These are phyloP conservation scores for Halcyon smyrnensis DNA, from an alignment of 2,797 vertebrate species.

Conservation along the genomic window DNA sequence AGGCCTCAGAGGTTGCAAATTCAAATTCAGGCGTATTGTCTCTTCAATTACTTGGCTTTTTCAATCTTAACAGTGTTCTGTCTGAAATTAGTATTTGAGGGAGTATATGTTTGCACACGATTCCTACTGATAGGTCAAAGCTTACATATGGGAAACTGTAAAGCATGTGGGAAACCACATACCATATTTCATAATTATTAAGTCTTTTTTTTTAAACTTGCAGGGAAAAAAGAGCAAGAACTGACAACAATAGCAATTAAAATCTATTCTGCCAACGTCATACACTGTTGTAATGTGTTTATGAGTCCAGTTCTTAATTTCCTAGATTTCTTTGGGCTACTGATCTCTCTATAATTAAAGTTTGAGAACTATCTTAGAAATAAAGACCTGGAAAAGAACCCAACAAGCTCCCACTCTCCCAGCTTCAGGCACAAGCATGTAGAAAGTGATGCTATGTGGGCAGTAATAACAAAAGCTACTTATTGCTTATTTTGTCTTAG, in stretches of 20 bases:
- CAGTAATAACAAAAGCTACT: slow-evolving; percentile 9
- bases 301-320: neutral
- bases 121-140: neutral
- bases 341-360: neutral
- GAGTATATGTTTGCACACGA: neutral
- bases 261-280: neutral
- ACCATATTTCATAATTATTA: neutral
- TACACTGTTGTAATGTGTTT: neutral
- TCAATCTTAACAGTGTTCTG: neutral
- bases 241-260: neutral
- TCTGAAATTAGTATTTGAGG: neutral
- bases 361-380: neutral
- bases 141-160: neutral
- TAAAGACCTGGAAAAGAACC: neutral
- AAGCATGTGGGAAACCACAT: neutral
- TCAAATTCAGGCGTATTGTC: neutral
- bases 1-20: neutral
- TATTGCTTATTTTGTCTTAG: neutral
- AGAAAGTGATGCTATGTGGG: neutral
- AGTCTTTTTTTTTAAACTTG: neutral
- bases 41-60: neutral
- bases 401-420: neutral
- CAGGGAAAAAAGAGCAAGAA: neutral
- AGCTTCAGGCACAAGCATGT: neutral
- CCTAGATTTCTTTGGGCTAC: neutral